Evolutionary conservation across 64 coral and sea anemone genomes (phyloP), one percentile per base, ranked within the genome.

Genomic region (Stichodactyla helianthus): DNA sequence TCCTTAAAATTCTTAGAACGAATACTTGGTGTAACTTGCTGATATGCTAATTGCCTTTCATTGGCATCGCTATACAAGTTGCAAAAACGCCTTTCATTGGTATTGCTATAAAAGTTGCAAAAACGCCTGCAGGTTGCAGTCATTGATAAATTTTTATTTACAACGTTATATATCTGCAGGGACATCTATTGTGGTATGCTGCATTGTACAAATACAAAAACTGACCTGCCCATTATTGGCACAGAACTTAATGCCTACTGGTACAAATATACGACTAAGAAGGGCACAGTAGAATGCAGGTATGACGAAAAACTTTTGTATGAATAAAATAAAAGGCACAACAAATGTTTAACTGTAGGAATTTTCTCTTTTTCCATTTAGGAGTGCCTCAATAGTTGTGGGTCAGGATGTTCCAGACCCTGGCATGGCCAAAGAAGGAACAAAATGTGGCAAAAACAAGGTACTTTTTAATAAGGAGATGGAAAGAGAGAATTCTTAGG

Each of bases 371-470:
- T 65, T 65, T 65, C 9, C 62, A 31, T 77, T n/a, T n/a, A 95
- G 93, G 84, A 95, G 93, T 65, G 60, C 93, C 18, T 18, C 70
- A 10, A 61, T 95, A 25, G 77, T 68, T 25, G 44, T 91, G 50
- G 93, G 86, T 12, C 11, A 51, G 19, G 93, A 91, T 60, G 62
- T 89, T 28, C 76, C 71, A 51, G 93, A 95, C 82, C 89, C 89
- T 12, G 79, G 89, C 5, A 22, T 86, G 86, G 50, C 83, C 4
- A 17, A 74, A 80, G 89, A 91, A 52, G 93, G 93, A 51, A 71
- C 83, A 58, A 95, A 91, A 77, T 95, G 93, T 84, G 93, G 93
- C 61, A 65, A 86, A 0, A 50, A 95, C 31, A 95, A 91, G 87
- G 93, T 95, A 86, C 13, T 79, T 16, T 7, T 79, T 52, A 12